Evolutionary conservation across 2,888 invertebrate genomes (phyloP).

Genomic region (Aporophyla nigra): DNA sequence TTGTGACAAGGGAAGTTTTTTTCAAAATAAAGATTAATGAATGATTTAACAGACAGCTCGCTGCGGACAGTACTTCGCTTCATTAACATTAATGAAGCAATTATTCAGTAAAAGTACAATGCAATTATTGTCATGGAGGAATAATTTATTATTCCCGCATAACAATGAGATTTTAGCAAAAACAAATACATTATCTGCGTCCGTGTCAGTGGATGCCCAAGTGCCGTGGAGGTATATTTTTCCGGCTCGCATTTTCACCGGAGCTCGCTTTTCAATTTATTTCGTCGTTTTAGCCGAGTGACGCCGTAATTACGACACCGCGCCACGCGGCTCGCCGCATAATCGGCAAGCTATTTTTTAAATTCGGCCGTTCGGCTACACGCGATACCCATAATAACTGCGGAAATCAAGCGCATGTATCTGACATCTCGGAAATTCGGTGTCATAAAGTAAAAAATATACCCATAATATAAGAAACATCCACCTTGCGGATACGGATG

Average conservation of each 20-base stretch:
- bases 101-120: slow-evolving; percentile 78
- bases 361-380: slow-evolving; percentile 68
- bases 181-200: slow-evolving; percentile 87
- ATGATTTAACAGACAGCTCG: slow-evolving; percentile 47
- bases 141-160: slow-evolving; percentile 81
- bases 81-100: slow-evolving; percentile 83
- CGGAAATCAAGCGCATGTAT: slow-evolving; percentile 67
- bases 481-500: slow-evolving; percentile 45
- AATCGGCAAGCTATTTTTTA: slow-evolving; percentile 80
- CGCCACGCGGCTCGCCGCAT: slow-evolving; percentile 79
- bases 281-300: slow-evolving; percentile 87
- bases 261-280: slow-evolving; percentile 88
- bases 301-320: slow-evolving; percentile 85
- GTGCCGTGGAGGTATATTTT: slow-evolving; percentile 84
- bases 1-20: slow-evolving; percentile 13
- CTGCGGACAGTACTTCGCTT: slow-evolving; percentile 66
- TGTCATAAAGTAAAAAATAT: slow-evolving; percentile 59
- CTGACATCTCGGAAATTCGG: slow-evolving; percentile 70
- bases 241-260: slow-evolving; percentile 84
- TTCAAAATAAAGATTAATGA: slow-evolving; percentile 37
- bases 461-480: slow-evolving; percentile 55
- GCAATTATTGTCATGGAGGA: slow-evolving; percentile 77
- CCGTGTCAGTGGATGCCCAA: slow-evolving; percentile 83
- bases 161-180: slow-evolving; percentile 85
- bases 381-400: slow-evolving; percentile 56